Conservation (phyloP, 2,888 invertebrate genomes). For the Lithophane ornitopus region DNA sequence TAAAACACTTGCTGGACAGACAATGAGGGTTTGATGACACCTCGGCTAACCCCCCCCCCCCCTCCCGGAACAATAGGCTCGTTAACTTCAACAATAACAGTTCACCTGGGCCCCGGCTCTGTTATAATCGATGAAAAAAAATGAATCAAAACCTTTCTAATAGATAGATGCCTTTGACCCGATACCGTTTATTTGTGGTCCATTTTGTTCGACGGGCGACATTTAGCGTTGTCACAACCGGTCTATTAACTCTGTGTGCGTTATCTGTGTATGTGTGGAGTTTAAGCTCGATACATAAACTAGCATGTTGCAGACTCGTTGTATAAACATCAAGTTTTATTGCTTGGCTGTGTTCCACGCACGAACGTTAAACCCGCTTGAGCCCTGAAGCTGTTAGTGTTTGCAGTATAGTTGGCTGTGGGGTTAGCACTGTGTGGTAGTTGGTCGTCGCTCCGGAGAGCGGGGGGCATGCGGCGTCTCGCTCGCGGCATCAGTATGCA, state of each 20-base stretch:
- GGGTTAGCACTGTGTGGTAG: constrained; percentile 70
- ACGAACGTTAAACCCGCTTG: constrained; percentile 84
- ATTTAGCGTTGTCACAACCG: constrained; percentile 73
- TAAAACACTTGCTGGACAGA: constrained; percentile 80
- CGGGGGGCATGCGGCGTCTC: constrained; percentile 34
- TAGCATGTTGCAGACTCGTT: constrained; percentile 83
- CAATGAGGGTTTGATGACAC: constrained; percentile 84
- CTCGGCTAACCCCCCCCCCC: constrained; percentile 73
- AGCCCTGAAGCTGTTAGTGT: constrained; percentile 83
- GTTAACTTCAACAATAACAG: constrained; percentile 86
- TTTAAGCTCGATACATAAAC: constrained; percentile 81
- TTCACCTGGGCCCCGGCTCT: constrained; percentile 71
- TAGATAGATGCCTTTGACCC: constrained; percentile 73
- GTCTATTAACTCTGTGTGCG: constrained; percentile 68
- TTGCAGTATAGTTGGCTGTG: constrained; percentile 82
- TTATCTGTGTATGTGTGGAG: constrained; percentile 65
- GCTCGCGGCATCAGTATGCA: constrained; percentile 66
- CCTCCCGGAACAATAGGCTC: constrained; percentile 83
- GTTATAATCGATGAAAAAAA: constrained; percentile 69
- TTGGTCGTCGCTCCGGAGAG: constrained; percentile 61
- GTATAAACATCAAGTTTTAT: constrained; percentile 90
- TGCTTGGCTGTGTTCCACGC: constrained; percentile 90
- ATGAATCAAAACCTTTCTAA: constrained; percentile 68
- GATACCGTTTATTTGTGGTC: constrained; percentile 70
- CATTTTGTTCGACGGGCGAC: constrained; percentile 68